Base-by-base conservation (phyloP, 37 sponge, comb jelly and placozoan genomes). In the Trichoplax adhaerens region DNA sequence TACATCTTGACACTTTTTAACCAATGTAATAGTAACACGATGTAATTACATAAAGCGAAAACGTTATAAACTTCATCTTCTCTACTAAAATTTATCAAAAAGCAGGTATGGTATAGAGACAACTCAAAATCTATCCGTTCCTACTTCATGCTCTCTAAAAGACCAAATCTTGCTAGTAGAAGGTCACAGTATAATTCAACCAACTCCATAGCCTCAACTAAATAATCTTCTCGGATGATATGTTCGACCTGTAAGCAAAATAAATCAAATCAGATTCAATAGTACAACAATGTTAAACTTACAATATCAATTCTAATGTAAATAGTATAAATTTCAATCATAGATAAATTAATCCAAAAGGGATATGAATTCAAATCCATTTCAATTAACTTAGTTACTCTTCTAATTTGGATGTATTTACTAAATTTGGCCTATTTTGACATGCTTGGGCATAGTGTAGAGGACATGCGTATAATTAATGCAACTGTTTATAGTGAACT, bases 111-210 rank as follows among this genome's bases (percentile, higher is more conserved):
- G 29, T 29, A 29, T 29, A 29, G 29, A 29, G 29, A 29, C 29
- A 29, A 29, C 29, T 29, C 29, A 29, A 29, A 29, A 29, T 29
- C 29, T 29, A 29, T 29, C 29, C 12, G 10, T n/a, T 60, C 79
- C 29, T 65, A 79, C 80, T 79, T 79, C 85, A 86, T 89, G 29
- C 86, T 79, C 63, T 89, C 88, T 46, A 98, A 77, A 77, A 98
- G 85, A 57, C 94, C 94, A 62, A 98, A 86, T 48, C 99, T 74
- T n/a, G 99, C 99, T 70, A 98, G 77, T 5, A 98, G 76, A n/a
- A 98, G 83, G 75, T 98, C 99, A 81, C 99, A 98, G 81, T 89
- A 98, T 58, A 93, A 73, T 67, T 98, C 99, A 8, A 98, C 55
- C 0, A 93, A 81, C 58, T 98, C 99, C 88, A 93, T 81, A 1